Evolutionary conservation across 2,113 vertebrate genomes (phyloP).

Genomic region (Tyrannus savana): DNA sequence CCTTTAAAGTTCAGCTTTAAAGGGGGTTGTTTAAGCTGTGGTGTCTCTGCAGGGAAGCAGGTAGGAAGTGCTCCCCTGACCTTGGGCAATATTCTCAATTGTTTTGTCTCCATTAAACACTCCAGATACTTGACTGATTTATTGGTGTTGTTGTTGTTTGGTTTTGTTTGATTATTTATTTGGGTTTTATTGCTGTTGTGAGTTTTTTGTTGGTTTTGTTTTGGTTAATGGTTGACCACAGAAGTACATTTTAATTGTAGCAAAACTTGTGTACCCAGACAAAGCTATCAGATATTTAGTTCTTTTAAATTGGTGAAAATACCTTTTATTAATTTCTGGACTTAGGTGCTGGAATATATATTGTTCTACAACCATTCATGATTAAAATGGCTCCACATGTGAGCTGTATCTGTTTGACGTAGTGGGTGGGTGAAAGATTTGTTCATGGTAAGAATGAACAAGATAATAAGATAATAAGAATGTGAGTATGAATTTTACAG

Average conservation of each 20-base stretch:
- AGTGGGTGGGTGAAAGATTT: background rate
- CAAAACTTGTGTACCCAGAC: background rate
- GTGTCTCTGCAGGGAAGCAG: background rate
- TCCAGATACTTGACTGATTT: background rate
- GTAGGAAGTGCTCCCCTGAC: background rate
- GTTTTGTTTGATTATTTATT: background rate
- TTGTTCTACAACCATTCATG: background rate
- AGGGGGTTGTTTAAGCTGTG: background rate
- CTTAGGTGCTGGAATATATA: background rate
- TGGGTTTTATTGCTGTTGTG: background rate
- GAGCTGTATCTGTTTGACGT: background rate
- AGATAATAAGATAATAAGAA: background rate
- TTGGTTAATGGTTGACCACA: background rate
- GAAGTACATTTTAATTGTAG: background rate
- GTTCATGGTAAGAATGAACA: background rate
- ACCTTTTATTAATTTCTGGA: background rate
- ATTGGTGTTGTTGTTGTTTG: background rate
- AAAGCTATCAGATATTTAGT: background rate
- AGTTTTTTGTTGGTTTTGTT: background rate
- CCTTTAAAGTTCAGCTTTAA: background rate
- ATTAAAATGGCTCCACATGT: background rate
- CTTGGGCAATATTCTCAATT: background rate
- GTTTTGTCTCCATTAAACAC: background rate
- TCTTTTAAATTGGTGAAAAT: background rate
- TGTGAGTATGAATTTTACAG: background rate